phyloP scores from a whole-genome alignment of 2,797 vertebrate genomes.

The Amphiprion clarkii region DNA sequence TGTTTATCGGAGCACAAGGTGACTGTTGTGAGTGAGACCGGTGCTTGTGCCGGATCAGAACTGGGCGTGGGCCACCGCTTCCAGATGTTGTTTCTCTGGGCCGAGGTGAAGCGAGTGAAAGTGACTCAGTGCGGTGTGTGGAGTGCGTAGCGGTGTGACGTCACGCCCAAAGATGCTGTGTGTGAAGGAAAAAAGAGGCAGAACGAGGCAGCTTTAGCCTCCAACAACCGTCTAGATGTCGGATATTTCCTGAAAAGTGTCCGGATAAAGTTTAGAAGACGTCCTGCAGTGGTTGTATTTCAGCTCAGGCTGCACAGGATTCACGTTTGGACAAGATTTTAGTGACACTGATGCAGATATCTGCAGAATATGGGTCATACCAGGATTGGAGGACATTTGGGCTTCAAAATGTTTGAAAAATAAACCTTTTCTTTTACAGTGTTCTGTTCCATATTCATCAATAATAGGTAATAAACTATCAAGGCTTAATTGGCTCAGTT shows the following conservation, averaged over 20 bases:
- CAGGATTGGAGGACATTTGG: too few relatives aligned
- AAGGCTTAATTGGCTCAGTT: too few relatives aligned
- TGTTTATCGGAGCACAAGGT: slow-evolving; percentile 23
- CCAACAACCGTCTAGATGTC: slow-evolving; percentile 10
- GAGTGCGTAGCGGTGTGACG: slow-evolving; percentile 60
- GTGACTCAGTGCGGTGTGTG: slow-evolving; percentile 72
- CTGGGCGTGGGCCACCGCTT: slow-evolving; percentile 61
- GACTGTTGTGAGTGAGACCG: slow-evolving; percentile 38
- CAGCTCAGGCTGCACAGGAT: not conserved
- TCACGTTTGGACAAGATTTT: not conserved
- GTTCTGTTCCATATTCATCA: too few relatives aligned
- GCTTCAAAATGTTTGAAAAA: too few relatives aligned
- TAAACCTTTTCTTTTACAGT: too few relatives aligned
- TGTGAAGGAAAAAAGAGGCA: slow-evolving; percentile 1
- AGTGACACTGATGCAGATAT: too few relatives aligned
- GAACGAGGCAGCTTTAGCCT: not conserved
- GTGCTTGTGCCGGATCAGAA: slow-evolving; percentile 32
- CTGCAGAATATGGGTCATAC: too few relatives aligned
- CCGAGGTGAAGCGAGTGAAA: slow-evolving; percentile 67
- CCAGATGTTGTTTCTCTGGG: slow-evolving; percentile 67
- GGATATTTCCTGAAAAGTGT: not conserved
- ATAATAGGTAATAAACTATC: too few relatives aligned
- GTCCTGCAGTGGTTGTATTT: too few relatives aligned
- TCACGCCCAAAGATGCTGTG: slow-evolving; percentile 44
- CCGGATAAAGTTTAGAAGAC: too few relatives aligned